phyloP scores from a whole-genome alignment of 2,113 vertebrate genomes.

The Caloenas nicobarica region DNA sequence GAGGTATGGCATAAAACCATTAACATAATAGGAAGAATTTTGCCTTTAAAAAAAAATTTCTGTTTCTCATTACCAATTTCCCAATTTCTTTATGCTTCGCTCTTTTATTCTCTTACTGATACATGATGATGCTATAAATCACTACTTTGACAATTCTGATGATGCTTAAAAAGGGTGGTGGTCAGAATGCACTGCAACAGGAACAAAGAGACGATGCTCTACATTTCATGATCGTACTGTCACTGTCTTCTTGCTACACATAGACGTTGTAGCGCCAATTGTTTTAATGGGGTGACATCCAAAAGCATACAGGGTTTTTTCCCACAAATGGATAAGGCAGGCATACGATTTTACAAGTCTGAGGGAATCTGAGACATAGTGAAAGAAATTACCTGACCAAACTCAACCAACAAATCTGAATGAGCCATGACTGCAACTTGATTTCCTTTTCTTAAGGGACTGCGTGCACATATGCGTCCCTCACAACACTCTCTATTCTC shows the following conservation, averaged over 20 bases:
- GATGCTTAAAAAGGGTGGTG: neutral
- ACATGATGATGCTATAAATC: neutral
- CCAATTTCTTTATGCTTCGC: neutral
- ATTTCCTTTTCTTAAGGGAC: neutral
- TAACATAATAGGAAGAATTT: neutral
- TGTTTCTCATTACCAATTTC: neutral
- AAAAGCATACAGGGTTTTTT: neutral
- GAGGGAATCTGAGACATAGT: neutral
- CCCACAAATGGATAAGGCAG: neutral
- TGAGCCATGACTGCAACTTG: neutral
- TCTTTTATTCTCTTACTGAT: neutral
- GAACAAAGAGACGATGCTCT: neutral
- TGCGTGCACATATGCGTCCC: neutral
- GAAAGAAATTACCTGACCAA: neutral
- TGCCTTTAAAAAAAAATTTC: neutral
- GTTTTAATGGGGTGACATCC: neutral
- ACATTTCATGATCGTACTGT: neutral
- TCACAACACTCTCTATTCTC: neutral
- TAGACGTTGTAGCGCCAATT: neutral
- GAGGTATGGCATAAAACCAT: neutral
- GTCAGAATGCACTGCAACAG: neutral
- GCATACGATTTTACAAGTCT: neutral
- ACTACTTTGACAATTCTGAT: neutral
- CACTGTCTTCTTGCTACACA: neutral
- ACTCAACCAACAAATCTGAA: neutral